phyloP scores from a whole-genome alignment of 2,113 vertebrate genomes.

The Dicrurus megarhynchus region DNA sequence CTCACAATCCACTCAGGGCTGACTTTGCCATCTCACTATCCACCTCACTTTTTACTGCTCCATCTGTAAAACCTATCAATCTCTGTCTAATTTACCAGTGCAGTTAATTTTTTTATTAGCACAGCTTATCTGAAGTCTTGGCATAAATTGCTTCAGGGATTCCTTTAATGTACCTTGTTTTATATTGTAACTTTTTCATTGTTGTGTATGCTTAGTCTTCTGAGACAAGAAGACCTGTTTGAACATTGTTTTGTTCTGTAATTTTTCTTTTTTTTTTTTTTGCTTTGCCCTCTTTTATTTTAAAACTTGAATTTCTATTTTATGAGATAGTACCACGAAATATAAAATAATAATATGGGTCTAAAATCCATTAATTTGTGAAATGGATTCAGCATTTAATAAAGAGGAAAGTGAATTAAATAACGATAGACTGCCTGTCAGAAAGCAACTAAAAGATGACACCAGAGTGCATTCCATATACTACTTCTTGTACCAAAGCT shows the following conservation, averaged over 20 bases:
- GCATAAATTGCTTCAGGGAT: neutral
- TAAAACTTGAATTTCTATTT: neutral
- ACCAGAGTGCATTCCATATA: neutral
- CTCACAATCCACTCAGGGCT: neutral
- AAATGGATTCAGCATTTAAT: neutral
- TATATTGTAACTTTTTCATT: neutral
- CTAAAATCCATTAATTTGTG: neutral
- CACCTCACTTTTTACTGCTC: neutral
- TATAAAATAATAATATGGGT: neutral
- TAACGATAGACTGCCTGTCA: neutral
- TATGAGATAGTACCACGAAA: neutral
- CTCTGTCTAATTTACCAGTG: conserved; percentile 15
- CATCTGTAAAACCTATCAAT: neutral
- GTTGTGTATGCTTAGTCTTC: neutral
- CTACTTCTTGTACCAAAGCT: neutral
- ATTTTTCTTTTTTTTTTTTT: neutral
- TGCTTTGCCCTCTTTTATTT: neutral
- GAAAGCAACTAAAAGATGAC: neutral
- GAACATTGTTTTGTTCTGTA: neutral
- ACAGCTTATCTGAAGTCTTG: neutral
- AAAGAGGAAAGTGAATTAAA: neutral
- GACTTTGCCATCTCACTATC: neutral
- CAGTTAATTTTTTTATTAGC: conserved; percentile 17
- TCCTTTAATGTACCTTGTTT: neutral
- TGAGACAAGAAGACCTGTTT: neutral